phyloP scores from a whole-genome alignment of 2,888 invertebrate genomes.

The Acleris emargana region DNA sequence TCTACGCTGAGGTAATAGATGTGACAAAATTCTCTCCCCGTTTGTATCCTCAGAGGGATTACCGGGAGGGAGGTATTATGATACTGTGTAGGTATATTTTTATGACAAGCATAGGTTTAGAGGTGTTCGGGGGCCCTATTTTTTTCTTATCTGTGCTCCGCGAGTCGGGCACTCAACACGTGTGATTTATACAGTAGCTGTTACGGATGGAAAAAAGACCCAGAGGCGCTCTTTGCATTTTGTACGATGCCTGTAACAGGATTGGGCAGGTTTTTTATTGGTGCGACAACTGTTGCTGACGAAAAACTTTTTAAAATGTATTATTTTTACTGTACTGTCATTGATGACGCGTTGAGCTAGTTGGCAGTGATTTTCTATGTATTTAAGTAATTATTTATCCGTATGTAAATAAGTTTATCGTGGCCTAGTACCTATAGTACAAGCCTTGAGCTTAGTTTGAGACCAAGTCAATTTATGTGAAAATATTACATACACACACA shows the following conservation, averaged over 20 bases:
- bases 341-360: too few species aligned
- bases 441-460: too few species aligned
- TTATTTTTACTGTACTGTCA: background rate
- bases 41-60: slow-evolving; percentile 30
- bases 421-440: too few species aligned
- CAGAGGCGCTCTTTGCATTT: slow-evolving; percentile 20
- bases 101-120: slow-evolving; percentile 36
- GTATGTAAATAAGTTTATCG: too few species aligned
- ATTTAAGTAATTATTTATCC: too few species aligned
- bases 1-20: slow-evolving; percentile 19
- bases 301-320: background rate
- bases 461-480: too few species aligned
- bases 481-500: too few species aligned
- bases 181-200: slow-evolving; percentile 29
- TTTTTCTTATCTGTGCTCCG: slow-evolving; percentile 26
- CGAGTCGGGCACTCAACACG: slow-evolving; percentile 13
- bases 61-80: slow-evolving; percentile 27
- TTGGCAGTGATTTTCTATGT: too few species aligned
- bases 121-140: slow-evolving; percentile 32
- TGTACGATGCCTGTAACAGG: slow-evolving; percentile 8
- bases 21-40: slow-evolving; percentile 31
- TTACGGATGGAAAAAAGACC: slow-evolving; percentile 18
- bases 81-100: slow-evolving; percentile 33
- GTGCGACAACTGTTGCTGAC: slow-evolving; percentile 1
- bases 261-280: slow-evolving; percentile 11